Base-by-base conservation (phyloP, 2,113 vertebrate genomes). In the Neogobius melanostomus region DNA sequence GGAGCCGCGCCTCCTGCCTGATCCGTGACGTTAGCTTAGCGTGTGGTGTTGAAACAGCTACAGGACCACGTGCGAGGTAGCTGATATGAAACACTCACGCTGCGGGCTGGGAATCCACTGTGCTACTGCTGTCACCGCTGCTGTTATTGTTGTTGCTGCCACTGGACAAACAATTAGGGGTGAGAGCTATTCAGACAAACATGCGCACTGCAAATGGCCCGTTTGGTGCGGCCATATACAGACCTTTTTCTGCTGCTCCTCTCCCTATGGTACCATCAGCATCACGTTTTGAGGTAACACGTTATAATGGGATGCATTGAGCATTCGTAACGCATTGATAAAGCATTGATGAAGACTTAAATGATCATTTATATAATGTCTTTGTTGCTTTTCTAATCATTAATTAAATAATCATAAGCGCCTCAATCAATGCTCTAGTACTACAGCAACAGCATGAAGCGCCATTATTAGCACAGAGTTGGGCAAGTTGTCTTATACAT, bases 1-100 rank as follows among this genome's bases (percentile, higher is more conserved):
- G 21, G 53, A 56, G 66, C 65, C 83, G 54, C 47, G 42, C 64
- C 28, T 68, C 72, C 80, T 78, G 82, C 72, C 57, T 7, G 11
- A 65, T 82, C 36, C 8, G 67, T 72, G 28, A 59, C 59, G 15
- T 49, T 36, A 62, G 61, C 66, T 72, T 65, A 16, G 60, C 66
- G 60, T 51, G 44, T 54, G 48, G 0, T 64, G 46, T 77, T 69
- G 57, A 17, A 28, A 53, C 59, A 12, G 76, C 28, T 52, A 36
- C 28, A 66, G 67, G 72, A 52, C 43, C 6, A 51, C 17, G 49
- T 75, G 67, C 52, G 14, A 64, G 57, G 77, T 67, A 42, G 28
- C 36, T 46, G 43, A 46, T 53, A 75, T 74, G 64, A 65, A 77
- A 75, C 66, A 52, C 44, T 65, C 62, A 6, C 51, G 64, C 62